phyloP scores from a whole-genome alignment of 2,888 invertebrate genomes.

The Conus canariensis region DNA sequence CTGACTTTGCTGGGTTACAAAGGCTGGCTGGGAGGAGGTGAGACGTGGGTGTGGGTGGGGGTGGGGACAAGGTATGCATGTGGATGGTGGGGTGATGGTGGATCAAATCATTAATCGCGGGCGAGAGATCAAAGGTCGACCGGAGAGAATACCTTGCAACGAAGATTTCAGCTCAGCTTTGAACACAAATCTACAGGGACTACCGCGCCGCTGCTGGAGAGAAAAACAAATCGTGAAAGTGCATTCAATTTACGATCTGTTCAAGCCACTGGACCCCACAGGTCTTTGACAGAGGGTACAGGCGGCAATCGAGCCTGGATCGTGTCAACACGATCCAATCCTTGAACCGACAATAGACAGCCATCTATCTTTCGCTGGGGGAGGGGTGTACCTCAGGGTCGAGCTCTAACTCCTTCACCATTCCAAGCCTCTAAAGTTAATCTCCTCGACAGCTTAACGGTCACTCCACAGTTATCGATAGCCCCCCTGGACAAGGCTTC shows the following conservation, averaged over 20 bases:
- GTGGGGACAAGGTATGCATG: not conserved
- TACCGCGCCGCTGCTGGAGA: too few species aligned
- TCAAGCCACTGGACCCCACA: conserved; percentile 12
- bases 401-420: not conserved
- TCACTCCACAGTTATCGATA: conserved; percentile 27
- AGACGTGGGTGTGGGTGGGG: too few species aligned
- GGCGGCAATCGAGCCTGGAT: not conserved
- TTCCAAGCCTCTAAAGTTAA: conserved; percentile 15
- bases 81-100: not conserved
- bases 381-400: not conserved
- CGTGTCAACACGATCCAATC: conserved; percentile 23
- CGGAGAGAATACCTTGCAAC: not conserved
- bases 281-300: not conserved
- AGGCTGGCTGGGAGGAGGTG: too few species aligned
- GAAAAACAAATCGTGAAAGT: too few species aligned
- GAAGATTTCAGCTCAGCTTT: too few species aligned
- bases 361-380: conserved; percentile 21
- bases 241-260: not conserved
- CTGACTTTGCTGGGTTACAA: too few species aligned
- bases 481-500: not conserved
- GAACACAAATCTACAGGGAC: too few species aligned
- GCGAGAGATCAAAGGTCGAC: not conserved
- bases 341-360: conserved; percentile 27
- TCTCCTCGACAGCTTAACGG: not conserved
- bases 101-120: too few species aligned